phyloP scores from a whole-genome alignment of 2,797 vertebrate species.

The Acipenser ruthenus region DNA sequence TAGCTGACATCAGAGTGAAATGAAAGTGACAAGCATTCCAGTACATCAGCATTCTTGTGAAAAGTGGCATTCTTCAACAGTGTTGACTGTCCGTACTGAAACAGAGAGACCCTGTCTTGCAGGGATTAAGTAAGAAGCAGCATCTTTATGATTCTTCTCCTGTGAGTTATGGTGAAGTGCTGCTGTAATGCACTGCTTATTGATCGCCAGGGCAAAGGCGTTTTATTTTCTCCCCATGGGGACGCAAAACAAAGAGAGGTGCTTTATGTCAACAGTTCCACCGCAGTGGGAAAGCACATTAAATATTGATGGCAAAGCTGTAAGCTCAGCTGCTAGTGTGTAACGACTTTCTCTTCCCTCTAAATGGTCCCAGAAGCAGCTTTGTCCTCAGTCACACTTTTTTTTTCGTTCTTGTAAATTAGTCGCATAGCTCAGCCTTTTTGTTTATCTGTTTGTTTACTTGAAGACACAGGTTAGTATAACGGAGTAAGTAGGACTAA shows the following conservation, averaged over 20 bases:
- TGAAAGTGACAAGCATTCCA: no score
- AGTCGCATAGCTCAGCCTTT: neutral
- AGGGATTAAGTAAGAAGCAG: no score
- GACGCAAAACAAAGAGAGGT: conserved; percentile 3
- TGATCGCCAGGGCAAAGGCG: neutral
- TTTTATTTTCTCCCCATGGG: neutral
- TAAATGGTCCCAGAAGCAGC: neutral
- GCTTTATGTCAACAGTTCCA: conserved; percentile 15
- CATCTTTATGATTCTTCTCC: neutral
- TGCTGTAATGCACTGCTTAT: conserved; percentile 1
- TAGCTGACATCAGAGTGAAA: no score
- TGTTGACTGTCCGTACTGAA: no score
- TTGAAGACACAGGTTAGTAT: no score
- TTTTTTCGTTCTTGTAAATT: conserved; percentile 1
- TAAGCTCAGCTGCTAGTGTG: conserved; percentile 5
- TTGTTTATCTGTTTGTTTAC: neutral
- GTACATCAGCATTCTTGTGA: no score
- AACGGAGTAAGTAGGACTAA: no score
- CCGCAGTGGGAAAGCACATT: conserved; percentile 10
- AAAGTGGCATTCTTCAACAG: no score
- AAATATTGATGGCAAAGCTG: conserved; percentile 16
- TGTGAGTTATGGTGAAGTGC: neutral
- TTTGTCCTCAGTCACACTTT: neutral
- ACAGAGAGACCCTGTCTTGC: no score
- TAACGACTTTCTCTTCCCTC: neutral